phyloP scores from a whole-genome alignment of 2,888 invertebrate species.

The Tromatobia lineatoria region DNA sequence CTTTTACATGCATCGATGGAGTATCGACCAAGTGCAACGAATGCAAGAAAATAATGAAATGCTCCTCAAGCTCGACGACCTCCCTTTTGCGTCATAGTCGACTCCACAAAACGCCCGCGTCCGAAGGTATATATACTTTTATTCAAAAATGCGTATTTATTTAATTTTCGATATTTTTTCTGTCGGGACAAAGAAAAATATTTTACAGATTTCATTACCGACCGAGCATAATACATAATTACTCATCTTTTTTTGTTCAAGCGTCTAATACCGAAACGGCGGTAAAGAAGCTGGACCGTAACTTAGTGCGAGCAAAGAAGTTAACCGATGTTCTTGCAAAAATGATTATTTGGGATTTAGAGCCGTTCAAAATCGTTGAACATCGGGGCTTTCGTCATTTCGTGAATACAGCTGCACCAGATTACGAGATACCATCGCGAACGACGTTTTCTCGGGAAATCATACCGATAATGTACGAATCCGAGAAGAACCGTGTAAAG shows the following conservation, averaged over 20 bases:
- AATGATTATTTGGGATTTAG: conserved; percentile 45
- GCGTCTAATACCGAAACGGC: no score
- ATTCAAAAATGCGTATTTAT: neutral
- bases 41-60: neutral
- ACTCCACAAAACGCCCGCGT: neutral
- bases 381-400: no score
- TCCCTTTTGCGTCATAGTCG: conserved; percentile 11
- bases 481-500: conserved; percentile 14
- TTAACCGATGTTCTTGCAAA: conserved; percentile 29
- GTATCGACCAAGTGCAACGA: neutral
- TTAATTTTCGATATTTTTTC: neutral
- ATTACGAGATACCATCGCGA: conserved; percentile 35
- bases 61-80: conserved; percentile 9
- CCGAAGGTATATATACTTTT: neutral
- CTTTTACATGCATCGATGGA: neutral
- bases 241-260: neutral
- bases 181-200: neutral
- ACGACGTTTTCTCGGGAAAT: conserved; percentile 48
- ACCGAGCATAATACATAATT: neutral
- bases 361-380: conserved; percentile 40
- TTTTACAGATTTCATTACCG: neutral
- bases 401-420: no score
- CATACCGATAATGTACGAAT: conserved; percentile 36
- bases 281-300: no score
- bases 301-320: no score